Conservation (phyloP, 2,888 invertebrate species). For the Listrodromus nycthemerus region DNA sequence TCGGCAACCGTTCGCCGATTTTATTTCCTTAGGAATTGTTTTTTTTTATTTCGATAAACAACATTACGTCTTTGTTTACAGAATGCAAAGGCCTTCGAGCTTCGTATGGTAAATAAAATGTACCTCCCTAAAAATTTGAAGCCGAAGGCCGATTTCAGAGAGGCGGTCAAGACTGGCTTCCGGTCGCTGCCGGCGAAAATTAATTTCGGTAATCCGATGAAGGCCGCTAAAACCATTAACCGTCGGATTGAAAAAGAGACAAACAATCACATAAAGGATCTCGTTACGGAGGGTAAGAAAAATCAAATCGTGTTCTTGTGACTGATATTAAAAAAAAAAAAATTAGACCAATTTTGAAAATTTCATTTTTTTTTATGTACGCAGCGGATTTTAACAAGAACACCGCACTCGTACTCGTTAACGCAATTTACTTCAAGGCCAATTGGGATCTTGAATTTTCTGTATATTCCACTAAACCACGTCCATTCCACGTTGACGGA, state of each 20-base stretch:
- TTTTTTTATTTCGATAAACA: not conserved
- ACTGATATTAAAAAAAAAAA: no score
- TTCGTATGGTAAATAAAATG: conserved; percentile 90
- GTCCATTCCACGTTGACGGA: conserved; percentile 88
- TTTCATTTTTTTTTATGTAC: not conserved
- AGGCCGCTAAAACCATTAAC: conserved; percentile 88
- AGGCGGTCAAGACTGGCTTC: conserved; percentile 87
- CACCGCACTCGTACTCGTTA: conserved; percentile 91
- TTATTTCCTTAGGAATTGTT: no score
- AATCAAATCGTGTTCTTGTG: not conserved
- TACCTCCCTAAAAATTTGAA: conserved; percentile 86
- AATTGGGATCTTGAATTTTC: conserved; percentile 90
- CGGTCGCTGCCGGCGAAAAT: conserved; percentile 87
- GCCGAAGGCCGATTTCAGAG: conserved; percentile 86
- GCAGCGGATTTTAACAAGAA: conserved; percentile 85
- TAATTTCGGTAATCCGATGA: conserved; percentile 86
- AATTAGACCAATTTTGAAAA: not conserved
- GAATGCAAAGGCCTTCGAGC: conserved; percentile 86
- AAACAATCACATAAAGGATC: conserved; percentile 91
- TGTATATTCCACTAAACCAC: conserved; percentile 74
- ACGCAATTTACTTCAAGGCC: conserved; percentile 95
- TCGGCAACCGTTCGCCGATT: no score
- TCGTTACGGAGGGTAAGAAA: conserved; percentile 86
- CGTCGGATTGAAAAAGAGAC: conserved; percentile 92
- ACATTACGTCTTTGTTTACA: conserved; percentile 59